Conservation (phyloP, 2,113 vertebrate genomes). For the Hippopotamus amphibius region DNA sequence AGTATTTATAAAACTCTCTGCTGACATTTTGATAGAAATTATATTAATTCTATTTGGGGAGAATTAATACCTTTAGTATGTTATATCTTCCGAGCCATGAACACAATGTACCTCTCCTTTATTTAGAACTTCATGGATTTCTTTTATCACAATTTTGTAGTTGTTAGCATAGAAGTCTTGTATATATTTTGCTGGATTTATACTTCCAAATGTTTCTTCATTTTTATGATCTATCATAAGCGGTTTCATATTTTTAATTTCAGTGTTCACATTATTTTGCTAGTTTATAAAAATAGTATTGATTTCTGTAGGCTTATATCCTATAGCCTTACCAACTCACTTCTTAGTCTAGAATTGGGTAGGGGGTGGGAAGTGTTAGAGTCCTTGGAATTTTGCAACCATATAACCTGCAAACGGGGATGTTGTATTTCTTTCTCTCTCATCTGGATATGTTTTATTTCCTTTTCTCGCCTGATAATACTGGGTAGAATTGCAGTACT, state of each 20-base stretch:
- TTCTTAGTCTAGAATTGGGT: background rate
- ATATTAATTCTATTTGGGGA: background rate
- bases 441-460: background rate
- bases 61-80: background rate
- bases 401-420: background rate
- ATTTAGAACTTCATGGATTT: background rate
- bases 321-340: background rate
- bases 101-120: background rate
- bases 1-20: background rate
- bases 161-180: background rate
- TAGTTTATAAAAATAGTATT: background rate
- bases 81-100: background rate
- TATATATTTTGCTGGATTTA: background rate
- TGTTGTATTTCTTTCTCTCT: background rate
- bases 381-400: background rate
- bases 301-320: background rate
- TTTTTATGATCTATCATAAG: background rate
- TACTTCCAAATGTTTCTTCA: background rate
- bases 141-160: background rate
- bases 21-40: background rate
- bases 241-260: background rate
- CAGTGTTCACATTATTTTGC: background rate
- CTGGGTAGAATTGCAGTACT: background rate
- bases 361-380: background rate
- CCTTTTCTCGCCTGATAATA: background rate